A percentile compares a stretch with the other conserved stretches of the same genome.
These are phyloP conservation scores for Phalacrocorax brasilianus DNA, from an alignment of 2,113 vertebrate genomes.

Conservation along the genomic window DNA sequence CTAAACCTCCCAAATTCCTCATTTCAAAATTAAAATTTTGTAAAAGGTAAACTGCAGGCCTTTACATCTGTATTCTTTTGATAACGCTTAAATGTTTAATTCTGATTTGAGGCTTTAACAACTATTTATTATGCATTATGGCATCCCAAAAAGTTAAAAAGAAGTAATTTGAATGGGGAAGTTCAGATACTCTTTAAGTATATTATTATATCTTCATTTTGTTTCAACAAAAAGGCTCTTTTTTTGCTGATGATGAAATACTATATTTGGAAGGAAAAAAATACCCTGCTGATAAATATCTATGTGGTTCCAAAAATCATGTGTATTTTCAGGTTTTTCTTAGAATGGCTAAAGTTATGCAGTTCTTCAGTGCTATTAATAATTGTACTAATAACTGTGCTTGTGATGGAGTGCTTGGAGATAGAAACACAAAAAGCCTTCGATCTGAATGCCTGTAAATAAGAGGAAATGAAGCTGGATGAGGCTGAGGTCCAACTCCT, in stretches of 20 bases:
- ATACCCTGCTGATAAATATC: neutral
- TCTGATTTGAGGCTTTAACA: neutral
- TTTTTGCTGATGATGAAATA: neutral
- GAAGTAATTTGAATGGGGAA: neutral
- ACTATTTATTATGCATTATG: neutral
- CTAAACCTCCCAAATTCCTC: neutral
- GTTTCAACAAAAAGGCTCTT: neutral
- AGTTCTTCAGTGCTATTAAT: neutral
- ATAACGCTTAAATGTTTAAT: neutral
- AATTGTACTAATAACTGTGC: neutral
- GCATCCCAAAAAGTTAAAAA: neutral
- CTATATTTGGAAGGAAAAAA: neutral
- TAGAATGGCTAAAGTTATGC: neutral
- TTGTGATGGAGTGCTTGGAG: conserved; percentile 10
- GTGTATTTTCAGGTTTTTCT: neutral
- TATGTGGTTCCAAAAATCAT: neutral
- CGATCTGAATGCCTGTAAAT: neutral
- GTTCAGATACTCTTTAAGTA: neutral
- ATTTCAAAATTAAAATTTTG: neutral
- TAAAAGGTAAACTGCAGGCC: neutral
- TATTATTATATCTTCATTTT: neutral
- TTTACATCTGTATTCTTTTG: neutral
- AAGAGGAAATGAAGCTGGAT: neutral
- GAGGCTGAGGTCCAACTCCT: neutral
- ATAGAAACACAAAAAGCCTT: neutral